Conservation (phyloP, 2,888 invertebrate species). For the Stenichneumon culpator region DNA sequence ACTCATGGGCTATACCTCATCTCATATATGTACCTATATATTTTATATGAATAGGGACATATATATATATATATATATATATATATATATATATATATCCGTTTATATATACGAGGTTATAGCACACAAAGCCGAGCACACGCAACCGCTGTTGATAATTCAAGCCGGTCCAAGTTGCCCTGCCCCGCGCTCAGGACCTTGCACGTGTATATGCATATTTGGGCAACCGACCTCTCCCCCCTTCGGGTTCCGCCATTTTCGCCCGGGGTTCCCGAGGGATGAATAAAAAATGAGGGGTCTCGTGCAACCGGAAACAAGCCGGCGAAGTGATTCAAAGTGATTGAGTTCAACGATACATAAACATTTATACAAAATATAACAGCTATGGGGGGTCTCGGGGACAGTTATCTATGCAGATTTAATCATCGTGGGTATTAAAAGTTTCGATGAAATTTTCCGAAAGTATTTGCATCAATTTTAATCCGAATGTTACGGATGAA, state of each 20-base stretch:
- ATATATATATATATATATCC: not conserved
- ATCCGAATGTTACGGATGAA: not conserved
- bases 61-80: not conserved
- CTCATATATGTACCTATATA: slow-evolving; percentile 8
- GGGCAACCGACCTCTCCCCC: not conserved
- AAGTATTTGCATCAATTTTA: too few species aligned
- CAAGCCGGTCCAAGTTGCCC: slow-evolving; percentile 37
- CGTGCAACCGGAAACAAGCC: slow-evolving; percentile 46
- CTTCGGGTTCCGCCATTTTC: not conserved
- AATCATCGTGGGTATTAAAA: not conserved
- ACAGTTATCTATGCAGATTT: slow-evolving; percentile 1
- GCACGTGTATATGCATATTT: slow-evolving; percentile 33
- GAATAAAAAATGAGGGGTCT: slow-evolving; percentile 65
- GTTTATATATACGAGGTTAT: slow-evolving; percentile 13
- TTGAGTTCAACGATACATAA: slow-evolving; percentile 38
- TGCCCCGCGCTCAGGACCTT: not conserved
- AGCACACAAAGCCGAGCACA: slow-evolving; percentile 26
- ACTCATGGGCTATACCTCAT: not conserved
- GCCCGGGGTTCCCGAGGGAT: slow-evolving; percentile 37
- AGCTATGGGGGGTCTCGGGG: not conserved
- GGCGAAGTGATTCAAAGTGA: slow-evolving; percentile 56
- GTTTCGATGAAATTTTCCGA: not conserved
- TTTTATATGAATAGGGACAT: not conserved
- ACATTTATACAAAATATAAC: not conserved
- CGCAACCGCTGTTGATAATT: slow-evolving; percentile 58